Conservation (phyloP, 2,113 vertebrate genomes). For the Aphyosemion australe region DNA sequence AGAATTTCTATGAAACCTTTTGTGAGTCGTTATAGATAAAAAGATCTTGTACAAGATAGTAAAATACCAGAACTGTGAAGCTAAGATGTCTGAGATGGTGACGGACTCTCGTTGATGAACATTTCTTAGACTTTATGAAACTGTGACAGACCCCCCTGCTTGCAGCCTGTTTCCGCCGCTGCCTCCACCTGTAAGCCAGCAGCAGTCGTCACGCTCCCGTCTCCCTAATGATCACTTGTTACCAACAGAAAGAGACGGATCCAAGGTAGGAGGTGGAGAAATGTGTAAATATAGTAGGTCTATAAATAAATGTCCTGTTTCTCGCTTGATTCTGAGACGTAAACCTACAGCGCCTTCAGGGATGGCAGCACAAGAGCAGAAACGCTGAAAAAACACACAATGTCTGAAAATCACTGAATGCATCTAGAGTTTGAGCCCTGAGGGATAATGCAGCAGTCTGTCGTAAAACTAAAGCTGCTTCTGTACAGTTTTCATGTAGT, state of each 20-base stretch:
- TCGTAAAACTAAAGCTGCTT: constrained; percentile 21
- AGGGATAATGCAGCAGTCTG: constrained; percentile 14
- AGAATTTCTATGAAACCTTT: not conserved
- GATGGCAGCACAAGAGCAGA: not conserved
- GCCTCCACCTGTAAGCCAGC: not conserved
- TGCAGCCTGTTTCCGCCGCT: constrained; percentile 12
- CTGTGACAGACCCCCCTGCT: constrained; percentile 15
- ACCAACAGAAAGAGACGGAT: constrained; percentile 21
- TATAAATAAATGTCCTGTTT: constrained; percentile 53
- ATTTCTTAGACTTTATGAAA: constrained; percentile 19
- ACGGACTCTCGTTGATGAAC: constrained; percentile 22
- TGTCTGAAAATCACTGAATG: constrained; percentile 3
- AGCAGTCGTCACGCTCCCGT: constrained; percentile 1
- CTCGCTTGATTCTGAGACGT: constrained; percentile 26
- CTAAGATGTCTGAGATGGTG: not conserved
- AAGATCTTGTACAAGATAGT: not conserved
- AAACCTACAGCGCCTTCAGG: not conserved
- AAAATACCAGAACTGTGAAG: not conserved
- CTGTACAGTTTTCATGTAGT: constrained; percentile 22
- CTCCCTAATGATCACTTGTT: constrained; percentile 40
- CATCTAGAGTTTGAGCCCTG: constrained; percentile 13
- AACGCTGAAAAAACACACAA: not conserved
- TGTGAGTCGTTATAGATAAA: not conserved
- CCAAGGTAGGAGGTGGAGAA: constrained; percentile 31
- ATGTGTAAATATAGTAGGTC: constrained; percentile 52